phyloP scores from a whole-genome alignment of 2,113 vertebrate genomes.

The Tupaia chinensis region DNA sequence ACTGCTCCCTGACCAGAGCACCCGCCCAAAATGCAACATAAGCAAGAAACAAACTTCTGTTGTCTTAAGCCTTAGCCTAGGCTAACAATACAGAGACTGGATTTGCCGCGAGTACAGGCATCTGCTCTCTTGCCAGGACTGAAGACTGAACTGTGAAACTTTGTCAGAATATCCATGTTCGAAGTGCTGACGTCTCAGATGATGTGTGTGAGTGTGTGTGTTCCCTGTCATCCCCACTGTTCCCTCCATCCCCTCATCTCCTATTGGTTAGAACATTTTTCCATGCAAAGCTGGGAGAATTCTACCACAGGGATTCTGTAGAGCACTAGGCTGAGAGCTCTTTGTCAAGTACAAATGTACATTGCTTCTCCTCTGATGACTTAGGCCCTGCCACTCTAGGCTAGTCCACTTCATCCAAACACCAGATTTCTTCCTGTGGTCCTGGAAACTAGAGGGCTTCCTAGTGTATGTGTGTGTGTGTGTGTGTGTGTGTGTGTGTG shows the following conservation, averaged over 20 bases:
- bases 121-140: background rate
- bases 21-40: background rate
- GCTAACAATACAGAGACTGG: background rate
- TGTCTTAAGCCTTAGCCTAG: background rate
- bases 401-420: background rate
- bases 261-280: background rate
- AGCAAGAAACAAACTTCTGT: background rate
- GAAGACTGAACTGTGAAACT: background rate
- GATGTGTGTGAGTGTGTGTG: too few species aligned
- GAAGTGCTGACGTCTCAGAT: background rate
- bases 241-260: background rate
- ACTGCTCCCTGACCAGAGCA: background rate
- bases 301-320: background rate
- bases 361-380: background rate
- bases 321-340: background rate
- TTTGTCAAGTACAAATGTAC: background rate
- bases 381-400: background rate
- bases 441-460: background rate
- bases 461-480: too few species aligned
- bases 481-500: background rate
- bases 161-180: background rate
- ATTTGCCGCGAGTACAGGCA: background rate
- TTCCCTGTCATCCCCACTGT: too few species aligned
- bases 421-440: background rate
- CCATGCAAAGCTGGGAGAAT: background rate